Percentiles rank a stretch among this genome's conserved stretches.
These are phyloP conservation scores for Mya arenaria DNA, from an alignment of 1,140 invertebrate species.

Conservation along the genomic window DNA sequence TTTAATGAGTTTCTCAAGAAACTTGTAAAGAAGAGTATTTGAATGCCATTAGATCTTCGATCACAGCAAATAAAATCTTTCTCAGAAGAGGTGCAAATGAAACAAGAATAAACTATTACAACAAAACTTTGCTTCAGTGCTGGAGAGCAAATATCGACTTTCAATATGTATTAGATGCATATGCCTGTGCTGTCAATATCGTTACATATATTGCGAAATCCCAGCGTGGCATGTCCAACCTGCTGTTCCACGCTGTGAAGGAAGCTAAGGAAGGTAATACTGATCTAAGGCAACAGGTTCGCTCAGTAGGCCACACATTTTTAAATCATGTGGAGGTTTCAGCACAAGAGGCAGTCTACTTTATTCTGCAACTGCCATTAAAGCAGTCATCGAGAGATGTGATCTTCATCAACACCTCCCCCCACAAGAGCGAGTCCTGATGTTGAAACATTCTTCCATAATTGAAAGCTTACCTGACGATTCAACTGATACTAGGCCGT, in stretches of 20 bases:
- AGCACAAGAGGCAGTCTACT: slow-evolving; percentile 60
- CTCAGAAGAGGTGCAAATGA: slow-evolving; percentile 12
- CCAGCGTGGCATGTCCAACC: slow-evolving; percentile 56
- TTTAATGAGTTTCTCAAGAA: not conserved
- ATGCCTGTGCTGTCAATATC: slow-evolving; percentile 61
- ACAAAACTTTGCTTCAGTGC: slow-evolving; percentile 12
- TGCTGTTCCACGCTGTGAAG: slow-evolving; percentile 41
- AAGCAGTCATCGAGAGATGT: slow-evolving; percentile 25
- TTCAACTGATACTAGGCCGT: not conserved
- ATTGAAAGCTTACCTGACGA: not conserved
- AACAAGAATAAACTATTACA: slow-evolving; percentile 34
- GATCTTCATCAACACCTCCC: slow-evolving; percentile 55
- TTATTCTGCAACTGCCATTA: slow-evolving; percentile 47
- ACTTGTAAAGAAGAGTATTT: not conserved
- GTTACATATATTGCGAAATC: slow-evolving; percentile 53
- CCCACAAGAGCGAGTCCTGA: slow-evolving; percentile 20
- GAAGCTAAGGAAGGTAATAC: slow-evolving; percentile 53
- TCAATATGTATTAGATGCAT: slow-evolving; percentile 62
- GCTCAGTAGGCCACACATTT: slow-evolving; percentile 48
- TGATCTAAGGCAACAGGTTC: slow-evolving; percentile 37
- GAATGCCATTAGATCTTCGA: not conserved
- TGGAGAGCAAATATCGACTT: slow-evolving; percentile 56
- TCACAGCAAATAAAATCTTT: not conserved
- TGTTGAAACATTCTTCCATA: slow-evolving; percentile 19
- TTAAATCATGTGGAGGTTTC: slow-evolving; percentile 55